A percentile compares a stretch with the other conserved stretches of the same genome.
Evolutionary conservation across 1,140 invertebrate genomes (phyloP).

Genomic region (Heliconius eleuchia): DNA sequence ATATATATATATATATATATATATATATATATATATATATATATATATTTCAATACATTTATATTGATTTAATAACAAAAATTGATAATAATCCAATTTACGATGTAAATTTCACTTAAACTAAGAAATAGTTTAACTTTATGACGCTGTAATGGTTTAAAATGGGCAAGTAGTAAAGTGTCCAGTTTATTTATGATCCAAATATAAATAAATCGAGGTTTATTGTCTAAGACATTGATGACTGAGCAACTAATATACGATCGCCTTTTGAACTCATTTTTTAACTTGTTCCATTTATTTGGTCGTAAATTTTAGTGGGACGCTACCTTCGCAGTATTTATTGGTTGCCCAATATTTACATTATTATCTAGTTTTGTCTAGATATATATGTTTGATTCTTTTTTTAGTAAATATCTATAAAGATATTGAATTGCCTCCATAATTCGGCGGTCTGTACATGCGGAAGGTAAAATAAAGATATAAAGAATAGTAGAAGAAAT

Average conservation of each 20-base stretch:
- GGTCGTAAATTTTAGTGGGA: constrained; percentile 43
- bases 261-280: constrained; percentile 64
- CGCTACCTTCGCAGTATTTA: constrained; percentile 27
- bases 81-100: constrained; percentile 41
- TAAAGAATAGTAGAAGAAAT: too few species aligned
- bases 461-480: too few species aligned
- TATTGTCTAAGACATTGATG: constrained; percentile 65
- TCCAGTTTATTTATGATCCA: constrained; percentile 60
- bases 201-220: constrained; percentile 49
- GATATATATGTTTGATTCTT: too few species aligned
- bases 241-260: constrained; percentile 57
- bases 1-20: too few species aligned
- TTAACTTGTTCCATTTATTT: constrained; percentile 54
- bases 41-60: neutral
- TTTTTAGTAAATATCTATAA: too few species aligned
- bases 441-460: too few species aligned
- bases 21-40: neutral
- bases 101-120: constrained; percentile 43
- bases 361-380: constrained; percentile 5
- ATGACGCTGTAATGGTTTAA: constrained; percentile 68
- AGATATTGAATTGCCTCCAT: too few species aligned
- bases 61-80: neutral
- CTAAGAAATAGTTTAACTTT: constrained; percentile 50
- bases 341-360: constrained; percentile 24
- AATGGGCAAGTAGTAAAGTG: constrained; percentile 67